Percentiles rank a stretch among this genome's conserved stretches.
Conservation (phyloP, 2,797 vertebrate genomes). For the Zalophus californianus region DNA sequence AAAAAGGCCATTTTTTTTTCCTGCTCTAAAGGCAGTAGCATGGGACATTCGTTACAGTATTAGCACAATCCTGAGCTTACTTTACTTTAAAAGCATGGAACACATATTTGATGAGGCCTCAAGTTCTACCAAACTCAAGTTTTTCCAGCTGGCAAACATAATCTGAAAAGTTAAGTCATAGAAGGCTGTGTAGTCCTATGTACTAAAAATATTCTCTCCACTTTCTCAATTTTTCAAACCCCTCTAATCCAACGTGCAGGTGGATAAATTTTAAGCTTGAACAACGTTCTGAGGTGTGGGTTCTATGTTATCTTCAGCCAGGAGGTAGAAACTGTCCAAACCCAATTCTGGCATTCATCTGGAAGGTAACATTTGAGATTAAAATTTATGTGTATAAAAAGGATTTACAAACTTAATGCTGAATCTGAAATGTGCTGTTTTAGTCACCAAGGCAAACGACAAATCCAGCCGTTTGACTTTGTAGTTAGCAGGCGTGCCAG, state of each 20-base stretch:
- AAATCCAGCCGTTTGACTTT: conserved; percentile 33
- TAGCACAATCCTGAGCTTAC: conserved; percentile 77
- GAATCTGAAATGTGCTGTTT: conserved; percentile 60
- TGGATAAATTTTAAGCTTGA: conserved; percentile 64
- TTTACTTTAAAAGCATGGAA: conserved; percentile 83
- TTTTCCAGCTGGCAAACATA: conserved; percentile 84
- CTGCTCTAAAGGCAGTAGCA: conserved; percentile 74
- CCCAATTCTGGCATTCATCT: conserved; percentile 42
- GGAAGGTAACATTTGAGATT: conserved; percentile 64
- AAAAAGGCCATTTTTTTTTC: conserved; percentile 11
- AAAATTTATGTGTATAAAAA: conserved; percentile 67
- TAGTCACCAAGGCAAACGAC: conserved; percentile 72
- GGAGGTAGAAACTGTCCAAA: conserved; percentile 68
- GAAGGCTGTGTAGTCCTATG: conserved; percentile 75
- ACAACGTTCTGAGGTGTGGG: conserved; percentile 59
- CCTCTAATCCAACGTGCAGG: conserved; percentile 62
- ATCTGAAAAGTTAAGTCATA: conserved; percentile 83
- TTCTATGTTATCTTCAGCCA: conserved; percentile 59
- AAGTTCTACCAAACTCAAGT: conserved; percentile 80
- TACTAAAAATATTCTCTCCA: conserved; percentile 74
- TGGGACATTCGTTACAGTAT: conserved; percentile 70
- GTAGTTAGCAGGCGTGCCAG: not conserved
- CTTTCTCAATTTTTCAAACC: conserved; percentile 76
- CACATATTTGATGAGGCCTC: conserved; percentile 83
- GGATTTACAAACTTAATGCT: conserved; percentile 54